Percentiles rank a stretch among this genome's conserved stretches.
These are phyloP conservation scores for Creontiades dilutus DNA, from an alignment of 2,888 invertebrate species.

Conservation along the genomic window DNA sequence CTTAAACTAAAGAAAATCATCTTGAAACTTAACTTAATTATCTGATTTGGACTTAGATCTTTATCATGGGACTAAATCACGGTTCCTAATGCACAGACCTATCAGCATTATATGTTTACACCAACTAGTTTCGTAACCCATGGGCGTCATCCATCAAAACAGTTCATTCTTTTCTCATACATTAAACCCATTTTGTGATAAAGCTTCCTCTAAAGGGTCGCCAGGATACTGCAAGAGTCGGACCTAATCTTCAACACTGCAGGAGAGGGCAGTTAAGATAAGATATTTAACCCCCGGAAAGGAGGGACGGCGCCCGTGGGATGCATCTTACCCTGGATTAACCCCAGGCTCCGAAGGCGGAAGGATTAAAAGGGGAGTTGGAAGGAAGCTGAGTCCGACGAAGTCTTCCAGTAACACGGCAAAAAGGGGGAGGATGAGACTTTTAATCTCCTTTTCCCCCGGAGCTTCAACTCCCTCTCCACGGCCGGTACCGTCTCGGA, in stretches of 20 bases:
- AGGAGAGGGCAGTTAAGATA: slow-evolving; percentile 17
- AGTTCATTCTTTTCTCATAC: too few species aligned
- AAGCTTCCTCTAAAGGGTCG: neutral
- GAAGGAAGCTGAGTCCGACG: neutral
- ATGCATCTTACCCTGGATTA: neutral
- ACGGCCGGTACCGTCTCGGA: neutral
- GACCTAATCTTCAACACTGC: neutral
- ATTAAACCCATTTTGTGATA: too few species aligned
- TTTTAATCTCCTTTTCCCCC: slow-evolving; percentile 13
- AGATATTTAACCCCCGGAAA: slow-evolving; percentile 12
- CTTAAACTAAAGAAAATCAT: too few species aligned
- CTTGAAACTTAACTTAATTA: too few species aligned
- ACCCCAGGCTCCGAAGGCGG: neutral
- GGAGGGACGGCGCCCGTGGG: slow-evolving; percentile 1
- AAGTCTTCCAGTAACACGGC: neutral
- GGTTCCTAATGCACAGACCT: too few species aligned
- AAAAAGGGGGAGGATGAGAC: neutral
- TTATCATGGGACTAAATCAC: too few species aligned
- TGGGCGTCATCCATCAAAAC: too few species aligned
- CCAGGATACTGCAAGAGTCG: neutral
- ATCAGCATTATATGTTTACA: too few species aligned
- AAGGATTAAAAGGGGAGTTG: neutral
- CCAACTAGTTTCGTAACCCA: too few species aligned
- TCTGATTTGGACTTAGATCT: too few species aligned
- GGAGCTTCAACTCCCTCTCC: neutral